Evolutionary conservation across 1,140 invertebrate genomes (phyloP).

Genomic region (Cydia pomonella): DNA sequence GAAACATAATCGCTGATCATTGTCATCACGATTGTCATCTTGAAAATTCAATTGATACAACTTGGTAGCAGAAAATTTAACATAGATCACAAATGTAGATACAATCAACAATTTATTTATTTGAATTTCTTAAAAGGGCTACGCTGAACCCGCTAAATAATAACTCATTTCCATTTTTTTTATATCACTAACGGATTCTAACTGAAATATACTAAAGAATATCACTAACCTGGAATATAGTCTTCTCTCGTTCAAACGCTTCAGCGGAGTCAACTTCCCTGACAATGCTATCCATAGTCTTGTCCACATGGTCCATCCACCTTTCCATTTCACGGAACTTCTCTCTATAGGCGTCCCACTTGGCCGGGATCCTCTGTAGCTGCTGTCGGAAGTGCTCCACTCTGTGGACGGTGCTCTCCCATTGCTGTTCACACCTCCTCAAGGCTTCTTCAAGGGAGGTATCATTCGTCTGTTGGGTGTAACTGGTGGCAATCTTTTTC

Average conservation of each 20-base stretch:
- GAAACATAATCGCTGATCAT: too few species aligned
- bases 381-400: conserved; percentile 88
- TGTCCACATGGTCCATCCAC: conserved; percentile 96
- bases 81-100: too few species aligned
- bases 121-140: too few species aligned
- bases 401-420: conserved; percentile 86
- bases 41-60: too few species aligned
- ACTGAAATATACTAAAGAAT: neutral
- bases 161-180: too few species aligned
- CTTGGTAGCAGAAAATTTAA: too few species aligned
- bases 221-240: conserved; percentile 90
- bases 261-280: conserved; percentile 91
- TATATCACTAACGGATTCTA: too few species aligned
- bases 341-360: conserved; percentile 92
- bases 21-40: too few species aligned
- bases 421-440: conserved; percentile 86
- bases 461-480: conserved; percentile 85
- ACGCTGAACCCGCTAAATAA: too few species aligned
- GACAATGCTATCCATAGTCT: conserved; percentile 89
- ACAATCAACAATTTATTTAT: too few species aligned
- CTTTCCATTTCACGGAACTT: conserved; percentile 92
- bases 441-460: conserved; percentile 83
- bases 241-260: conserved; percentile 94
- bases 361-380: conserved; percentile 92
- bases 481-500: conserved; percentile 85